Base-by-base conservation (phyloP, 37 sponge, comb jelly and placozoan genomes). In the Haliclona indistincta region DNA sequence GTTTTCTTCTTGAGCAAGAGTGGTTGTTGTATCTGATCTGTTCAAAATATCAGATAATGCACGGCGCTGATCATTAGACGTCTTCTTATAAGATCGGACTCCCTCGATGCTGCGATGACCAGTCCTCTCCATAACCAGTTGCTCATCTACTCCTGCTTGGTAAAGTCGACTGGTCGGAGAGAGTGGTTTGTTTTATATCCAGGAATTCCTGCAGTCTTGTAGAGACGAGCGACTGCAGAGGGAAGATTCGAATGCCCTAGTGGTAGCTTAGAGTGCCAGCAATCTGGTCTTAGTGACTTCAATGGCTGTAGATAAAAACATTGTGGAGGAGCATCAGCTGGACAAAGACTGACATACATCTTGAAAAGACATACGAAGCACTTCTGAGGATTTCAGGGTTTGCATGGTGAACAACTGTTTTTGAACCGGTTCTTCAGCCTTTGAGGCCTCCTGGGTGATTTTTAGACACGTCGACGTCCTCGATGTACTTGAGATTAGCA, bases 81-180 rank as follows among this genome's bases (percentile, higher is more conserved):
- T 70, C 17, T 71, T 35, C 81, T 71, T 23, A 71, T 71, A 2
- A 61, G 0, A n/a, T n/a, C n/a, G n/a, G n/a, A n/a, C n/a, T n/a
- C n/a, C n/a, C n/a, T n/a, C n/a, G n/a, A n/a, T n/a, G 43, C 81
- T 80, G 2, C 62, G 44, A 55, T 80, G 81, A 10, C 81, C 71
- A 3, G 71, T 80, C n/a, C 71, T 38, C 37, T 80, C 81, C 70
- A 80, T 80, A 3, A 80, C 47, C 19, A 62, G 64, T 32, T 80
- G n/a, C n/a, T n/a, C n/a, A n/a, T n/a, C n/a, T n/a, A n/a, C n/a
- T n/a, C n/a, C n/a, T n/a, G n/a, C n/a, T n/a, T n/a, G n/a, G n/a
- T n/a, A n/a, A n/a, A n/a, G n/a, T n/a, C n/a, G n/a, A n/a, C n/a
- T 3, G 71, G 71, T 32, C 71, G 42, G 0, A 80, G 61, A 5